Base-by-base conservation (phyloP, 2,113 vertebrate species). In the Procavia capensis region DNA sequence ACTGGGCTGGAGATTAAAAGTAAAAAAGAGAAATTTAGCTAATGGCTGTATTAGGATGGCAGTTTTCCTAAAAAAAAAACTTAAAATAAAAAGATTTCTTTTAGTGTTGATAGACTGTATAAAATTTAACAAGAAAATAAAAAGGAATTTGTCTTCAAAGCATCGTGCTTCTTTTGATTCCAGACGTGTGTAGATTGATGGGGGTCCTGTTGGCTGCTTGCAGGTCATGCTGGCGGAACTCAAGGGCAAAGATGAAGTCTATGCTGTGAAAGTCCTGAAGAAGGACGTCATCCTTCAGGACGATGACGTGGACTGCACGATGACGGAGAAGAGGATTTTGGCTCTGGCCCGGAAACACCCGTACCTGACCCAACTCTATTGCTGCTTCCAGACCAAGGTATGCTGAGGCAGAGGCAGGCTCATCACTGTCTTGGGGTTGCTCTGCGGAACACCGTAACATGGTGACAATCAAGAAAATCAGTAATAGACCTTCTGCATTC, bases 331-430 rank as follows among this genome's bases (percentile, higher is more conserved):
- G 96, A 99, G 99, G 94, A 99, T 99, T 98, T 98, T 99, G 96
- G 99, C 99, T 34, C 98, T 99, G 84, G 99, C 99, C 47, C 99
- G 99, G 96, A 99, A 99, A 97, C 99, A 99, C 97, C 99, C 99
- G 0, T 99, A 99, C 97, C 98, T 99, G 97, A 99, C 99, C 92
- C 99, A 99, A 98, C 99, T 99, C 43, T 99, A 99, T 97, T 99
- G 99, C 99, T 99, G 99, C 99, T 99, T 99, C 98, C 99, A 99
- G 98, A 99, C 99, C 22, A 99, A 99, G 99, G 99, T 99, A 98
- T 93, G 97, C 76, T 72, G 50, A 22, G 5, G 29, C 43, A 34
- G 88, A 47, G 81, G 54, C 54, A 39, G 16, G 17, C 16, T 47
- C 29, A 3, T 25, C 0, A 0, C 57, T 63, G 4, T 86, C 64